Evolutionary conservation across 1,140 invertebrate species (phyloP), one percentile per base, ranked within the genome.

Genomic region (Lucilia sericata): DNA sequence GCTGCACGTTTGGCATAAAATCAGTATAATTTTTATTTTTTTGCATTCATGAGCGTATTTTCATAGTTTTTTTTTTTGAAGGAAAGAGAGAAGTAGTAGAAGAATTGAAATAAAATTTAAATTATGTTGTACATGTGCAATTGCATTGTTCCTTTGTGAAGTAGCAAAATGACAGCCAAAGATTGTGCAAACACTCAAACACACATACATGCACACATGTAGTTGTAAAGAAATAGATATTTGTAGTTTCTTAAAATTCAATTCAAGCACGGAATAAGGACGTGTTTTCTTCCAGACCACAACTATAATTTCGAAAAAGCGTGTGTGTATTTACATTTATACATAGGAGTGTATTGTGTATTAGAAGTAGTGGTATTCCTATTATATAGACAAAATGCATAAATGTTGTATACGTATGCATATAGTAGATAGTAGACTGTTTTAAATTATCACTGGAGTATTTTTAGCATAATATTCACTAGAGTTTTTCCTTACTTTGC

Each of bases 1-100:
- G 12, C 74, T 76, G 74, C 74, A 76, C 74, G 74, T 76, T 42
- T 76, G 74, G 13, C 36, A 17, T 30, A 76, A 76, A 76, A 76
- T 76, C 74, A 42, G 74, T 75, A 75, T 30, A 34, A 30, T 76
- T 76, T 76, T 76, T 36, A n/a, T 76, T 76, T 76, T 10, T 76
- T 42, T 42, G 42, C 42, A 42, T 42, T 42, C 42, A 30, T n/a
- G 34, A n/a, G 74, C 10, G 74, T 76, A 76, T 76, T 42, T 76
- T 76, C 74, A 76, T 74, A 2, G 0, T 55, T n/a, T 17, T 55
- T 12, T 12, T 12, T 17, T 13, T 55, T 55, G 7, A 55, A 1
- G 14, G 4, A 7, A 5, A 5, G 42, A 42, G 5, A 55, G 14
- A 13, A 55, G 25, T 55, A 55, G 42, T 55, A 55, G 42, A 10